These are phyloP conservation scores for Leucozona laternaria DNA, from an alignment of 2,888 invertebrate genomes.

Conservation along the genomic window DNA sequence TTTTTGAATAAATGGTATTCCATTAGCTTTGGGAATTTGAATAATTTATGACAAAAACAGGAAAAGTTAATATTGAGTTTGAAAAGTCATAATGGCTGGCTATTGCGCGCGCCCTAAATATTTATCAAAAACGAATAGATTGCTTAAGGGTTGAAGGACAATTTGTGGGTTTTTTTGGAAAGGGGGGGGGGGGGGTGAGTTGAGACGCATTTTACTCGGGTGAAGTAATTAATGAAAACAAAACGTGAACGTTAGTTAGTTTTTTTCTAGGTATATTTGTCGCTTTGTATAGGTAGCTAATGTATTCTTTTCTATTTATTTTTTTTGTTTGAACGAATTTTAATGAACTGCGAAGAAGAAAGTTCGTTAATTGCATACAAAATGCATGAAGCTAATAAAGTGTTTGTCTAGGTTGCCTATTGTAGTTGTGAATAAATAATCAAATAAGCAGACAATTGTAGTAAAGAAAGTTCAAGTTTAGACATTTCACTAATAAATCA, in stretches of 20 bases:
- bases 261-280: constrained; percentile 29
- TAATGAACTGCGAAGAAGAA: constrained; percentile 63
- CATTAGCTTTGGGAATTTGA: constrained; percentile 55
- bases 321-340: constrained; percentile 42
- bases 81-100: constrained; percentile 47
- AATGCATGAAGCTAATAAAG: constrained; percentile 19
- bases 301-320: constrained; percentile 7
- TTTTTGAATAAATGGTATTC: constrained; percentile 40
- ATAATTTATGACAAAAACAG: constrained; percentile 47
- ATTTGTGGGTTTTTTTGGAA: background rate
- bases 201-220: constrained; percentile 7
- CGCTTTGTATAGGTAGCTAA: too few species aligned
- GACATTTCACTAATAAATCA: too few species aligned
- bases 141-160: background rate
- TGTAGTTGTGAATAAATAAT: background rate
- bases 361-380: constrained; percentile 39
- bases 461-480: background rate
- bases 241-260: constrained; percentile 57
- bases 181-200: too few species aligned
- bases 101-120: constrained; percentile 41
- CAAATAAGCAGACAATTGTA: background rate
- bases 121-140: constrained; percentile 53
- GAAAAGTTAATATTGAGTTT: constrained; percentile 61
- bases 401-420: background rate
- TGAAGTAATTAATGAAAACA: constrained; percentile 60